Base-by-base conservation (phyloP, 2,797 vertebrate species). In the Macropus fuliginosus region DNA sequence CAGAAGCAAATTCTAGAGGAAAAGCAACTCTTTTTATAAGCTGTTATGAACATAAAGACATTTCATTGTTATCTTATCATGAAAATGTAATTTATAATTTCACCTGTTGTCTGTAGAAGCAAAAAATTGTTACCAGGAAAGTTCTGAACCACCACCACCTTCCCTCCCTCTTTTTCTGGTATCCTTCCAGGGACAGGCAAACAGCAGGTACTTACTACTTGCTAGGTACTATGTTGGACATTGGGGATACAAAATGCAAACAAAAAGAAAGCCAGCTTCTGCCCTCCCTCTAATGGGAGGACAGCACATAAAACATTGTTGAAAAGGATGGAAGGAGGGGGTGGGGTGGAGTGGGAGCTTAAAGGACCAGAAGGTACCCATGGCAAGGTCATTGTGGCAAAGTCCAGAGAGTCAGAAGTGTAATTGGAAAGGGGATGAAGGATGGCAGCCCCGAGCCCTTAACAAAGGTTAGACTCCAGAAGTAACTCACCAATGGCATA, bases 151-250 rank as follows among this genome's bases (percentile, higher is more conserved):
- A 90, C 89, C n/a, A 46, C n/a, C n/a, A 34, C 34, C n/a, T 29
- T 24, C 59, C n/a, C 66, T 46, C 66, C 62, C 14, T 34, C 66
- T 81, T 21, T 95, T 57, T 93, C 95, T 93, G 91, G 34, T 89
- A 56, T 54, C 94, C 95, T 66, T 87, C 56, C 31, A 31, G 16
- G 94, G 56, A 96, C 94, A 81, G 66, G 66, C 34, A 74, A 40
- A 16, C 66, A 40, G 21, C n/a, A 74, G 21, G n/a, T 81, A 40
- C 66, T 74, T 40, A 8, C 16, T 74, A 62, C n/a, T 5, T 74
- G n/a, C 5, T 74, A 31, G n/a, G n/a, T 14, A 16, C 62, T n/a
- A 5, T 16, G 31, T 66, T 66, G 34, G 62, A 0, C n/a, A 81
- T 9, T 46, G n/a, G n/a, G n/a, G 66, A 46, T 46, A 21, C 6